phyloP scores from a whole-genome alignment of 2,888 invertebrate genomes.

The Anaspis maculata region DNA sequence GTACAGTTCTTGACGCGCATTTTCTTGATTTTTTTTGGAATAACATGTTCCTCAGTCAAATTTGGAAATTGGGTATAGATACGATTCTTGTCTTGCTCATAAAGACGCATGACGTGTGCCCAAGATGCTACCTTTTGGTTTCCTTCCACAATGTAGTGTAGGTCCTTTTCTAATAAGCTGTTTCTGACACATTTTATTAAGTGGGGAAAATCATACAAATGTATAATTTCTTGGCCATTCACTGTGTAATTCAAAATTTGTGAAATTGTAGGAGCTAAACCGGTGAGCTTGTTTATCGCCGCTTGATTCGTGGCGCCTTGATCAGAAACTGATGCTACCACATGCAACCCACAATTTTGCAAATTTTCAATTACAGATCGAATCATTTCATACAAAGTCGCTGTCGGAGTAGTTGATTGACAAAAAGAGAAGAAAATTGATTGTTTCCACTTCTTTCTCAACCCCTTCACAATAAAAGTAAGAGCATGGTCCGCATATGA shows the following conservation, averaged over 20 bases:
- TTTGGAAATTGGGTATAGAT: constrained; percentile 4
- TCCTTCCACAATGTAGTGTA: constrained; percentile 4
- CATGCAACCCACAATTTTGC: constrained; percentile 2
- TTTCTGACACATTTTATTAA: constrained; percentile 16
- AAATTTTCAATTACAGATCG: not conserved
- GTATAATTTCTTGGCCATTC: constrained; percentile 8
- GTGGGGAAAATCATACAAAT: constrained; percentile 12
- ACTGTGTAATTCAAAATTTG: constrained; percentile 5
- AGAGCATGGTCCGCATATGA: not conserved
- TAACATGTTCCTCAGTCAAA: constrained; percentile 9
- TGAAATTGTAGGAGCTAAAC: not conserved
- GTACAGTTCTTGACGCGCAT: constrained; percentile 7
- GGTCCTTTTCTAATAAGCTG: constrained; percentile 3
- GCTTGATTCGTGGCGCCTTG: constrained; percentile 8
- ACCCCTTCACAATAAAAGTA: constrained; percentile 1
- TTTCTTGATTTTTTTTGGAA: constrained; percentile 8
- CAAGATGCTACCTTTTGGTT: constrained; percentile 8
- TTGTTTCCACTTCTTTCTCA: constrained; percentile 7
- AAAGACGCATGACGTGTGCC: constrained; percentile 6
- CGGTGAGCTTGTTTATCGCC: constrained; percentile 4
- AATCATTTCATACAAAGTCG: not conserved
- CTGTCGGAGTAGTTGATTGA: constrained; percentile 1
- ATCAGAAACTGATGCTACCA: constrained; percentile 7
- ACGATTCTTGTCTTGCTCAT: constrained; percentile 4
- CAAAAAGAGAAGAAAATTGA: constrained; percentile 4